phyloP scores from a whole-genome alignment of 2,797 vertebrate species.

The Karalla daura region DNA sequence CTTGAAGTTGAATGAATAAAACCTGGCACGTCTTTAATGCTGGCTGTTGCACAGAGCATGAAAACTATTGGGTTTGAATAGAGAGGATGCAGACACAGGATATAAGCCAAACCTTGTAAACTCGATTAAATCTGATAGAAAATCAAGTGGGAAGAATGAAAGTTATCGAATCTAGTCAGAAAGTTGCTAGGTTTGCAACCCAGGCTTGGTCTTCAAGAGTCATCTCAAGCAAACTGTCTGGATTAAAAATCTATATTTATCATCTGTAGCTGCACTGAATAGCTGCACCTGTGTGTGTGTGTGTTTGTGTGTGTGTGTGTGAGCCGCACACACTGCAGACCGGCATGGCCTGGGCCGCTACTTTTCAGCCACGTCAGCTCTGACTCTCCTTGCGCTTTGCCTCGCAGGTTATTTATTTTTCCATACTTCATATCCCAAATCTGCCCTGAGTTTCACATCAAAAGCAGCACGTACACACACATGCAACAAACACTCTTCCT shows the following conservation, averaged over 20 bases:
- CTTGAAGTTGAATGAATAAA: too few species aligned
- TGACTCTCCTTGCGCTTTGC: background rate
- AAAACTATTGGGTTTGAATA: too few species aligned
- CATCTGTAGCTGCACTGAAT: background rate
- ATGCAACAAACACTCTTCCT: background rate
- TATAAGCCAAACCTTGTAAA: too few species aligned
- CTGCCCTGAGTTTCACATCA: constrained; percentile 10
- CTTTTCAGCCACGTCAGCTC: constrained; percentile 24
- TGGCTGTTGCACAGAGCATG: too few species aligned
- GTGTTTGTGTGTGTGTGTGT: too few species aligned
- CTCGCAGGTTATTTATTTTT: constrained; percentile 20
- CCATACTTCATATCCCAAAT: constrained; percentile 25
- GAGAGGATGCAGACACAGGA: too few species aligned
- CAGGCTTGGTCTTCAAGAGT: background rate
- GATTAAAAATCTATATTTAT: background rate
- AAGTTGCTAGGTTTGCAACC: background rate
- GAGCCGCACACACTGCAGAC: background rate
- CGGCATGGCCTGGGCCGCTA: background rate
- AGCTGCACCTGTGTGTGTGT: background rate
- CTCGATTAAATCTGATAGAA: too few species aligned
- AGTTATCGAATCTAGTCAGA: background rate
- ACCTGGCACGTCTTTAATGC: too few species aligned
- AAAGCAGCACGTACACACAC: background rate
- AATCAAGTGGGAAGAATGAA: background rate
- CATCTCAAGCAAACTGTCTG: background rate